Conservation (phyloP, 2,797 vertebrate genomes). For the Petrocephalus sullivani region DNA sequence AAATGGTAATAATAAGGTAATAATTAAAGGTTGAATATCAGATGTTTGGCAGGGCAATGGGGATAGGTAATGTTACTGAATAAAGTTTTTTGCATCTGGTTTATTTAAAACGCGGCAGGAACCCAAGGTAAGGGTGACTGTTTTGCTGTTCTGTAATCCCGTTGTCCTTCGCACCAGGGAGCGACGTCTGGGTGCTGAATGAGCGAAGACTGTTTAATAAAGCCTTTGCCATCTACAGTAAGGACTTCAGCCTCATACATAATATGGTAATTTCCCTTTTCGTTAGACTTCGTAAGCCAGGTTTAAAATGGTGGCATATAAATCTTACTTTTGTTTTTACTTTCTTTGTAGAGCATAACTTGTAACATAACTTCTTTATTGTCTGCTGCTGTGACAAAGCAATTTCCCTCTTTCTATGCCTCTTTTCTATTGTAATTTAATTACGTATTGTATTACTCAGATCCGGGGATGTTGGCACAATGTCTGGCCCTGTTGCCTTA, state of each 20-base stretch:
- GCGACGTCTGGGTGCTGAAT: constrained; percentile 56
- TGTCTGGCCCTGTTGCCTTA: no score
- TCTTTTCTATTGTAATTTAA: background rate
- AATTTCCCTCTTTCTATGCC: no score
- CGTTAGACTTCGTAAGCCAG: background rate
- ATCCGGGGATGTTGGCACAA: no score
- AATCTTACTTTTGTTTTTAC: background rate
- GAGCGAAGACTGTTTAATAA: constrained; percentile 58
- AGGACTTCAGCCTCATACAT: constrained; percentile 63
- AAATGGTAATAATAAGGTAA: background rate
- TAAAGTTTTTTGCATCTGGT: background rate
- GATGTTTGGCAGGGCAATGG: background rate
- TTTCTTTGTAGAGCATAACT: background rate
- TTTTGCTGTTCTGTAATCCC: background rate
- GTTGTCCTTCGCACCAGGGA: constrained; percentile 44
- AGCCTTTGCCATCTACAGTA: constrained; percentile 54
- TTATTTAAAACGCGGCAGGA: background rate
- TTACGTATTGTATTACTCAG: background rate
- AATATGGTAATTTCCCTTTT: constrained; percentile 52
- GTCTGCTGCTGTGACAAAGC: no score
- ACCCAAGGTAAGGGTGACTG: background rate
- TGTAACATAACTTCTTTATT: background rate
- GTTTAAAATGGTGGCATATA: background rate
- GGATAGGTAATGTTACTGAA: background rate
- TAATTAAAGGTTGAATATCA: background rate